Evolutionary conservation across 2,113 vertebrate genomes (phyloP).

Genomic region (Amblyopsis rosae): DNA sequence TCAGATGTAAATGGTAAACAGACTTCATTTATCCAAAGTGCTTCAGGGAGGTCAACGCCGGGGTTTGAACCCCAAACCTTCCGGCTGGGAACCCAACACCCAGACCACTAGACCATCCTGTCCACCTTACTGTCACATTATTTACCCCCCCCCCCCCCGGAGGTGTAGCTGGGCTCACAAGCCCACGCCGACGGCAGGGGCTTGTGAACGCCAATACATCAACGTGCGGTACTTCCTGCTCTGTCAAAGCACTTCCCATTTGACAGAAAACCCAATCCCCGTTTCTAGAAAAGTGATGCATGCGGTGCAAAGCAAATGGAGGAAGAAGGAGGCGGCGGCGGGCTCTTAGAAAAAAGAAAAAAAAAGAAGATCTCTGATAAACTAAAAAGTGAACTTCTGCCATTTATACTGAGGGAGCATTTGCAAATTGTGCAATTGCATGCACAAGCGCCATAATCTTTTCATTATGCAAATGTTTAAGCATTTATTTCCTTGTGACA

Average conservation of each 20-base stretch:
- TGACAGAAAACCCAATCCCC: constrained; percentile 14
- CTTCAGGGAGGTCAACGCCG: too few relatives aligned
- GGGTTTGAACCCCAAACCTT: too few relatives aligned
- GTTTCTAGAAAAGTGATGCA: constrained; percentile 9
- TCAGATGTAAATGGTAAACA: too few relatives aligned
- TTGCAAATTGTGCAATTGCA: not conserved
- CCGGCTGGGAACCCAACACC: too few relatives aligned
- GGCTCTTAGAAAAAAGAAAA: too few relatives aligned
- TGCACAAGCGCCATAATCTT: too few relatives aligned
- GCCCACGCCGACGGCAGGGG: constrained; percentile 13
- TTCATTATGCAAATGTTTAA: too few relatives aligned
- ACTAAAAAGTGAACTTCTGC: too few relatives aligned
- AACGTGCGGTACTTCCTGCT: constrained; percentile 49
- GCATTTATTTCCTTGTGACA: too few relatives aligned
- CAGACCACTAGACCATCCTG: too few relatives aligned
- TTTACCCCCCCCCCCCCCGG: not conserved
- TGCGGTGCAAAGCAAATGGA: not conserved
- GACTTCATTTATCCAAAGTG: too few relatives aligned
- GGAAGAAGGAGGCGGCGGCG: not conserved
- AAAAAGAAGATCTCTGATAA: too few relatives aligned
- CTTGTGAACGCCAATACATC: constrained; percentile 31
- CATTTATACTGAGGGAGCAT: not conserved
- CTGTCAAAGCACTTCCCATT: constrained; percentile 27
- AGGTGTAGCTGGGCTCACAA: constrained; percentile 18
- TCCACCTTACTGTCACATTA: constrained; percentile 17